Evolutionary conservation across 2,113 vertebrate species (phyloP).

Genomic region (Heterocephalus glaber): DNA sequence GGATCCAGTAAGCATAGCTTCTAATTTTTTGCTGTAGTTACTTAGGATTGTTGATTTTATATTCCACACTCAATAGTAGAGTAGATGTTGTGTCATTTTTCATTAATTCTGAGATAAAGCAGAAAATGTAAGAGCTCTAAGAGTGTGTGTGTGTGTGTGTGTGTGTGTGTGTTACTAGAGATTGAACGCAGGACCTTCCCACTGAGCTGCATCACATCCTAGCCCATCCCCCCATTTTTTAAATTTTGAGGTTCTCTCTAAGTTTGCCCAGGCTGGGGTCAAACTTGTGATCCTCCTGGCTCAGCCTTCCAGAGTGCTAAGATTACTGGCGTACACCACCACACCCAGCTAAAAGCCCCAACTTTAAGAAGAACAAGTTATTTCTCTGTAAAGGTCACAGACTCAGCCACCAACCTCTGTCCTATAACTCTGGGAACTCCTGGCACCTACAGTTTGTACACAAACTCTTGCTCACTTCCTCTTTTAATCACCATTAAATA

Average conservation of each 20-base stretch:
- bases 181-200: background rate
- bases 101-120: constrained; percentile 15
- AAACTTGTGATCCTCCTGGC: background rate
- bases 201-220: background rate
- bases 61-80: background rate
- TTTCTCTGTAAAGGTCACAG: background rate
- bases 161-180: background rate
- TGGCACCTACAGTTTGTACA: background rate
- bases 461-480: background rate
- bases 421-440: background rate
- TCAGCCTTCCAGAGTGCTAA: background rate
- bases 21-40: background rate
- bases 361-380: background rate
- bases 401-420: background rate
- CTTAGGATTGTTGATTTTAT: background rate
- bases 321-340: background rate
- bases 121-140: background rate
- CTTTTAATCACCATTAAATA: background rate
- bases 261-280: background rate
- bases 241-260: background rate
- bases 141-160: background rate
- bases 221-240: background rate
- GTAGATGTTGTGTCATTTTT: background rate
- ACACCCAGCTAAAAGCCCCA: background rate
- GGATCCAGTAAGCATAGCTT: background rate